These are phyloP conservation scores for Ecliptopera silaceata DNA, from an alignment of 2,888 invertebrate genomes.

Conservation along the genomic window DNA sequence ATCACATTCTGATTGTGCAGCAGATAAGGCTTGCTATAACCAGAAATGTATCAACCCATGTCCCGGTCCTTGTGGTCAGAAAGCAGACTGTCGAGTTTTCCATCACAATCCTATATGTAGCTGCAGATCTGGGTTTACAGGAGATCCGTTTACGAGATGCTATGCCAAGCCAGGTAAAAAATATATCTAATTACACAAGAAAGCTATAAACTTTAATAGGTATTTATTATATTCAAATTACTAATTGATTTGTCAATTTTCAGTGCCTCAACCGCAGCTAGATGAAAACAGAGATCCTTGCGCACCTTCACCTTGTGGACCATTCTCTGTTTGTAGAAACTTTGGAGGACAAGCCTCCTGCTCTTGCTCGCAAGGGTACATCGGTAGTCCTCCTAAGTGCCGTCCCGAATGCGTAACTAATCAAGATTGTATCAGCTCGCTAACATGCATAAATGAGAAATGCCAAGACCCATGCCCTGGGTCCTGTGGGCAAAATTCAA, in stretches of 20 bases:
- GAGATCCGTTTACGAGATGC: constrained; percentile 87
- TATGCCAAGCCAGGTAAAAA: constrained; percentile 77
- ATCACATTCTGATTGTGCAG: constrained; percentile 85
- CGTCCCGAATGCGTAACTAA: constrained; percentile 86
- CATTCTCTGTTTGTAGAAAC: constrained; percentile 84
- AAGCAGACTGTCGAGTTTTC: constrained; percentile 87
- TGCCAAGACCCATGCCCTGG: constrained; percentile 87
- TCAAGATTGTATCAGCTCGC: constrained; percentile 86
- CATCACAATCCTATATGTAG: constrained; percentile 88
- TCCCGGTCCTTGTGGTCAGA: constrained; percentile 87
- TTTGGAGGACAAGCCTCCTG: constrained; percentile 83
- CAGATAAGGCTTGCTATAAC: constrained; percentile 85
- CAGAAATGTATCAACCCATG: constrained; percentile 89
- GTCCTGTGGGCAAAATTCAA: constrained; percentile 84
- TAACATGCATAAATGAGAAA: constrained; percentile 85
- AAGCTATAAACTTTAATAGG: not conserved
- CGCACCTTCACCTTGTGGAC: constrained; percentile 86
- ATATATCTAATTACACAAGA: not conserved
- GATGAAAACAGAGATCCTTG: constrained; percentile 83
- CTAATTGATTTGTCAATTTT: constrained; percentile 32
- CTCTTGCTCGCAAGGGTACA: constrained; percentile 82
- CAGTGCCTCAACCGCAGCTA: constrained; percentile 60
- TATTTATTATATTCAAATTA: not conserved
- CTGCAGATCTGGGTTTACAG: constrained; percentile 84
- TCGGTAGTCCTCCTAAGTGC: constrained; percentile 87